phyloP scores from a whole-genome alignment of 37 sponge, comb jelly and placozoan species.

The Bolinopsis microptera region DNA sequence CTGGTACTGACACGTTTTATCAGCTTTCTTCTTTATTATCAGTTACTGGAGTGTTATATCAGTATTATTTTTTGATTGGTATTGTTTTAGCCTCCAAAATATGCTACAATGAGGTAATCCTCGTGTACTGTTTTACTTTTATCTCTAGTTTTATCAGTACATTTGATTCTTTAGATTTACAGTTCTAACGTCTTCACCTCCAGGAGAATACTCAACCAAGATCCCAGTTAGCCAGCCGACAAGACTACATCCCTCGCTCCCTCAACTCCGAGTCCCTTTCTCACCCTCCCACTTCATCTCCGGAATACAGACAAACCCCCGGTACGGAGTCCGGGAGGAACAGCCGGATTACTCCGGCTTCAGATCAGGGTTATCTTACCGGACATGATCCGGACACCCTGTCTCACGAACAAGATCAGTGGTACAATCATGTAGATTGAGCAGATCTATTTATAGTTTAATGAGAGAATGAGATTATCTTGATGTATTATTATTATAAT shows the following conservation, averaged over 20 bases:
- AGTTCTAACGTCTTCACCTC: not conserved
- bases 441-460: too few species aligned
- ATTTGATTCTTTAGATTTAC: too few species aligned
- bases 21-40: too few species aligned
- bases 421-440: not conserved
- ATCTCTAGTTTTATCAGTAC: too few species aligned
- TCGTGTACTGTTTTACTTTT: too few species aligned
- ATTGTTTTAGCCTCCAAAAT: too few species aligned
- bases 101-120: too few species aligned
- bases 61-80: not conserved
- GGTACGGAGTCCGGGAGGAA: not conserved
- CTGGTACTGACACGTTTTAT: not conserved
- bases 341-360: not conserved
- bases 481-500: too few species aligned
- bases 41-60: not conserved
- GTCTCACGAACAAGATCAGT: not conserved
- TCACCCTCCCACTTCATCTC: not conserved
- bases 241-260: not conserved
- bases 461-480: too few species aligned
- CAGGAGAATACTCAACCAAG: not conserved
- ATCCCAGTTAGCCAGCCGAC: not conserved
- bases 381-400: not conserved
- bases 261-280: not conserved
- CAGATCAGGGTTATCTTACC: not conserved
- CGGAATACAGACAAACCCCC: not conserved